These are phyloP conservation scores for Umimayanthus chanpuru DNA, from an alignment of 92 coral and sea anemone species.

Conservation along the genomic window DNA sequence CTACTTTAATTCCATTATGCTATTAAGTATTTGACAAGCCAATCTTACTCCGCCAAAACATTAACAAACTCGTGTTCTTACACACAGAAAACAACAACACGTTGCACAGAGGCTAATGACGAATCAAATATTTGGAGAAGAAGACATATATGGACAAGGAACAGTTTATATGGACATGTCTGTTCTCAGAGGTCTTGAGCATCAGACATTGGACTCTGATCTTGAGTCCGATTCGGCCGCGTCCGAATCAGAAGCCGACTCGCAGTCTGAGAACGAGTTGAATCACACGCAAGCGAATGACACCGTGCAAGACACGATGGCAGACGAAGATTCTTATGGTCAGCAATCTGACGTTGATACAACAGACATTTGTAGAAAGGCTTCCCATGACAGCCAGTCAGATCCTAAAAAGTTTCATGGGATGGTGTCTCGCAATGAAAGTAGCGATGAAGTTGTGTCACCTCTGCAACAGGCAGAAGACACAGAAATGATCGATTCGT, in stretches of 20 bases:
- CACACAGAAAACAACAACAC: background rate
- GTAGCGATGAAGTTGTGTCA: background rate
- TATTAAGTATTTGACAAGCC: background rate
- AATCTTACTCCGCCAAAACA: background rate
- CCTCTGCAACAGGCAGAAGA: background rate
- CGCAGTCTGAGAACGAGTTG: background rate
- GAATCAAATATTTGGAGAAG: constrained; percentile 10
- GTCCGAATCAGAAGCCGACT: background rate
- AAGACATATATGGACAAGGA: constrained; percentile 14
- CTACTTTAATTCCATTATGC: too few species aligned
- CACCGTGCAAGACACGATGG: background rate
- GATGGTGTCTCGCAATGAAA: background rate
- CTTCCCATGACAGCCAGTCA: background rate
- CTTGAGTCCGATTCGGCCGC: background rate
- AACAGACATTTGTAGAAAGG: background rate
- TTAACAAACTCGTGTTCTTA: background rate
- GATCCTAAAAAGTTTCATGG: background rate
- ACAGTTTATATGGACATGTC: constrained; percentile 21
- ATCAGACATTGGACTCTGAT: background rate
- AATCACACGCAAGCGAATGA: background rate
- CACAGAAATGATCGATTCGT: background rate
- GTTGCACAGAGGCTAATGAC: background rate
- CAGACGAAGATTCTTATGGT: background rate
- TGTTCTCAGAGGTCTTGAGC: background rate
- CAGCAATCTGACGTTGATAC: background rate